Evolutionary conservation across 1,140 invertebrate species (phyloP).

Genomic region (Trichonephila clavata): DNA sequence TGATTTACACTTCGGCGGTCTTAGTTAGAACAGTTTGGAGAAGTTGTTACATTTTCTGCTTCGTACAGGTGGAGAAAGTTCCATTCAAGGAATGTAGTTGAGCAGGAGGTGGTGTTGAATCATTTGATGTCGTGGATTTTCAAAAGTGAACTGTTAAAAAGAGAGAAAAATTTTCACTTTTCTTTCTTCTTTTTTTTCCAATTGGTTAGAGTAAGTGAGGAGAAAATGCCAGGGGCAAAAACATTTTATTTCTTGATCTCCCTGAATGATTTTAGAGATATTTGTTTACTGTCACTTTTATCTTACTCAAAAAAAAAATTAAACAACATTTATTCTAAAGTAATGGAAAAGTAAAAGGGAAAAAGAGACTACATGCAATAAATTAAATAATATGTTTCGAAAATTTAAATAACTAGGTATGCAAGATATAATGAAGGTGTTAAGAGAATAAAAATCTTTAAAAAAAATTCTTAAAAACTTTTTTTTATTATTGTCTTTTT

Average conservation of each 20-base stretch:
- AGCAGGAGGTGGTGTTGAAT: background rate
- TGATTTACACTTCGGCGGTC: constrained; percentile 70
- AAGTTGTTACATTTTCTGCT: constrained; percentile 54
- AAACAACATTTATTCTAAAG: too few species aligned
- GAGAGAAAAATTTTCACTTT: background rate
- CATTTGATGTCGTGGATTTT: background rate
- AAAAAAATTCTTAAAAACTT: too few species aligned
- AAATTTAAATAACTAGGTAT: too few species aligned
- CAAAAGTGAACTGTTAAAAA: constrained; percentile 22
- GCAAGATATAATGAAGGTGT: too few species aligned
- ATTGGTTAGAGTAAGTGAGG: background rate
- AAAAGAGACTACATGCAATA: background rate
- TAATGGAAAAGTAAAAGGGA: background rate
- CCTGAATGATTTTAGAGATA: background rate
- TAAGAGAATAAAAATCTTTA: too few species aligned
- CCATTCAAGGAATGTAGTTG: constrained; percentile 2
- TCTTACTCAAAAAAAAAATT: background rate
- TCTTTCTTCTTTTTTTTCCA: background rate
- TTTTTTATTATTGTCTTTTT: too few species aligned
- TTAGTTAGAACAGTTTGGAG: constrained; percentile 67
- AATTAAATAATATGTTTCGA: too few species aligned
- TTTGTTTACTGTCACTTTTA: background rate
- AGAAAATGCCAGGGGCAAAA: background rate
- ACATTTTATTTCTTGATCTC: background rate
- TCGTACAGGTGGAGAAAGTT: constrained; percentile 28